A percentile compares a stretch with the other conserved stretches of the same genome.
Evolutionary conservation across 2,113 vertebrate species (phyloP).

Genomic region (Ahaetulla prasina): DNA sequence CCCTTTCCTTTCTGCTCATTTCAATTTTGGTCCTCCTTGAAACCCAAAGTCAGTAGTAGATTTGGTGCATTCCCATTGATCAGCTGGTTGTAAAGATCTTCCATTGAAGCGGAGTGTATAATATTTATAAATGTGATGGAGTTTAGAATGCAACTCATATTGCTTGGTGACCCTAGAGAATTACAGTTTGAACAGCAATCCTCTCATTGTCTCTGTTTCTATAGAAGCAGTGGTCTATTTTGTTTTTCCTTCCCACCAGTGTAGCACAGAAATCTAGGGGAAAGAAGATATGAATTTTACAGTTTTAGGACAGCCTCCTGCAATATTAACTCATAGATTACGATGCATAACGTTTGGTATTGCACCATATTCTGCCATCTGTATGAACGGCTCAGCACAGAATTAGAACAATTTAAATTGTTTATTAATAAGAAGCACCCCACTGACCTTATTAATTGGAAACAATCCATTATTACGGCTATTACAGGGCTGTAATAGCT

Average conservation of each 20-base stretch:
- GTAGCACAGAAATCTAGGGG: not conserved
- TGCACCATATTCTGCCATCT: not conserved
- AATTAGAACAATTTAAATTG: not conserved
- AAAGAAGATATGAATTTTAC: not conserved
- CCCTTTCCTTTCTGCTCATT: not conserved
- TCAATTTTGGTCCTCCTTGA: not conserved
- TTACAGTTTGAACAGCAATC: not conserved
- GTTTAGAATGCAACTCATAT: not conserved
- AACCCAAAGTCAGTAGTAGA: not conserved
- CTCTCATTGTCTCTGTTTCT: not conserved
- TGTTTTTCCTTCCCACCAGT: not conserved
- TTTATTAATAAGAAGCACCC: not conserved
- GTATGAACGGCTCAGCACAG: not conserved
- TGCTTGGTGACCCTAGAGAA: not conserved
- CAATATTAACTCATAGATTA: not conserved
- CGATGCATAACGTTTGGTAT: not conserved
- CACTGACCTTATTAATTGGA: not conserved
- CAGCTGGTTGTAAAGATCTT: not conserved
- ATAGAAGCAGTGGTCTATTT: not conserved
- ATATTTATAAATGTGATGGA: not conserved
- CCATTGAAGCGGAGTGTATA: not conserved
- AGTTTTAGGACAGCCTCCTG: not conserved
- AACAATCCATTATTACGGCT: too few relatives aligned
- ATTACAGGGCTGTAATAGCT: too few relatives aligned
- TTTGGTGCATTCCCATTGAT: not conserved